phyloP scores from a whole-genome alignment of 2,797 vertebrate species.

The Clarias laeviceps region DNA sequence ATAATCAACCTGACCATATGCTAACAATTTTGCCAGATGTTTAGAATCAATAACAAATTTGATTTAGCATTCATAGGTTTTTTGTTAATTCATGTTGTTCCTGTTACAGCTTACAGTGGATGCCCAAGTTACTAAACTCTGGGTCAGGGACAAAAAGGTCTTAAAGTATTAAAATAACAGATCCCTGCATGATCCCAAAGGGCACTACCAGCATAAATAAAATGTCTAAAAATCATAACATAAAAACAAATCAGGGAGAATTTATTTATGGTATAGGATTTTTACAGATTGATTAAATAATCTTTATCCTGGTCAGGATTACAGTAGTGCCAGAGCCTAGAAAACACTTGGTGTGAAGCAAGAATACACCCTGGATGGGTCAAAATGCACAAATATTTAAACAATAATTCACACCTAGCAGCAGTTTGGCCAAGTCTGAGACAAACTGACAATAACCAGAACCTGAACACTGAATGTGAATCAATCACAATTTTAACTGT shows the following conservation, averaged over 20 bases:
- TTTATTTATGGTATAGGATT: not conserved
- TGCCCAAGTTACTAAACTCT: not conserved
- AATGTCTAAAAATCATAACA: not conserved
- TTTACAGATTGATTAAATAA: not conserved
- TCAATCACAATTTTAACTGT: not conserved
- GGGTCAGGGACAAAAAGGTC: not conserved
- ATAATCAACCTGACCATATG: constrained; percentile 17
- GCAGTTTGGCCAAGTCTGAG: not conserved
- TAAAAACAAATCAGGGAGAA: not conserved
- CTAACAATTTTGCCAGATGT: constrained; percentile 5
- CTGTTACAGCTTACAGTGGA: not conserved
- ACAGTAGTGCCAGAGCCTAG: not conserved
- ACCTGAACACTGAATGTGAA: not conserved
- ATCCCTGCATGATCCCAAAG: not conserved
- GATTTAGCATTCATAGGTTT: not conserved
- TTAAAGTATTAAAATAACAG: not conserved
- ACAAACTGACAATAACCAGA: not conserved
- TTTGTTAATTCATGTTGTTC: not conserved
- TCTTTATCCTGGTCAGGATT: not conserved
- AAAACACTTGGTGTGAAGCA: not conserved
- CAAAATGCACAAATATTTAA: not conserved
- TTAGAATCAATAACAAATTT: constrained; percentile 14
- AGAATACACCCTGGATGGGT: not conserved
- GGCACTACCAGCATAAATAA: too few relatives aligned
- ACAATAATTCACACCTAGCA: too few relatives aligned